Percentiles rank a stretch among this genome's conserved stretches.
Conservation (phyloP, 2,888 invertebrate species). For the Thecophora atra region DNA sequence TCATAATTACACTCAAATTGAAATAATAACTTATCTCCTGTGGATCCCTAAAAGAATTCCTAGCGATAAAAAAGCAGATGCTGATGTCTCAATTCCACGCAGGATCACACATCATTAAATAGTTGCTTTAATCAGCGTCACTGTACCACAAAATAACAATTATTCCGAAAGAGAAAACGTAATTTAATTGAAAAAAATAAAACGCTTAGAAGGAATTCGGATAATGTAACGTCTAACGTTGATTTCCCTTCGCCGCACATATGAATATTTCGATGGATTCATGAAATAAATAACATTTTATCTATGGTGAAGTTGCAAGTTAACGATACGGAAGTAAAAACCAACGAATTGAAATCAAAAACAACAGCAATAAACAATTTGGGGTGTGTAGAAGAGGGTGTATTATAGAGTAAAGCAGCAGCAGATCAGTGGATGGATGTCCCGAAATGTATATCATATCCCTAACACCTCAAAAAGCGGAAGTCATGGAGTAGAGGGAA, state of each 20-base stretch:
- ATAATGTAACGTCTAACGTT: neutral
- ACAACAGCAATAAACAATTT: neutral
- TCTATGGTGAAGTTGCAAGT: slow-evolving; percentile 2
- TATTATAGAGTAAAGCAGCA: neutral
- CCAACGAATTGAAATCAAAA: neutral
- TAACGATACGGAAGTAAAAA: slow-evolving; percentile 8
- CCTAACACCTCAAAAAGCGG: neutral
- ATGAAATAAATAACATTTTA: neutral
- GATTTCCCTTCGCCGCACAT: no score
- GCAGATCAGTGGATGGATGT: no score
- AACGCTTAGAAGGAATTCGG: neutral
- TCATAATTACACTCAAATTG: neutral
- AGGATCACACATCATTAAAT: neutral
- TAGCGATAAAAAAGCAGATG: slow-evolving; percentile 11
- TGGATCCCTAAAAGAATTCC: neutral
- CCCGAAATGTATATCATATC: no score
- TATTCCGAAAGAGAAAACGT: slow-evolving; percentile 8
- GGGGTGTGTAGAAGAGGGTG: neutral
- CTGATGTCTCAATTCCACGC: neutral
- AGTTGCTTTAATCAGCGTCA: slow-evolving; percentile 21
- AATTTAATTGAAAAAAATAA: neutral
- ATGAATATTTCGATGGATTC: neutral
- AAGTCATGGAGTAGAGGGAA: neutral
- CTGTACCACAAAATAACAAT: slow-evolving; percentile 11
- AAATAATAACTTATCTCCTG: neutral